A percentile compares a stretch with the other conserved stretches of the same genome.
phyloP scores from a whole-genome alignment of 2,888 invertebrate species.

The Polylopha cassiicola region DNA sequence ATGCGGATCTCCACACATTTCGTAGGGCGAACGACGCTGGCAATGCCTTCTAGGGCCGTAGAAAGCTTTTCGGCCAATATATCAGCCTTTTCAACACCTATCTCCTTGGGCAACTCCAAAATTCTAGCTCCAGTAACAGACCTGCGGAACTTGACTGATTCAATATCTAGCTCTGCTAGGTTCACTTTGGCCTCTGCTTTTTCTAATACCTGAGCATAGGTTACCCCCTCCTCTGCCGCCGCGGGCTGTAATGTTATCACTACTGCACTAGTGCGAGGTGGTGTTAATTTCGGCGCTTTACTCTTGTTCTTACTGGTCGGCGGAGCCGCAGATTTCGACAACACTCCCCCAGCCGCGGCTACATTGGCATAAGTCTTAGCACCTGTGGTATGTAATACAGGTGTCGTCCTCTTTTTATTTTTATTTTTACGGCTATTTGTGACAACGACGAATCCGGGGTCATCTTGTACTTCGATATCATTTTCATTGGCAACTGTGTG shows the following conservation, averaged over 20 bases:
- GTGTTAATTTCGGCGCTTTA: neutral
- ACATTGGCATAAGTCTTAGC: neutral
- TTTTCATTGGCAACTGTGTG: no score
- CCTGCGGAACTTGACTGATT: neutral
- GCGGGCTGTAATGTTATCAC: neutral
- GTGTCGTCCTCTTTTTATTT: no score
- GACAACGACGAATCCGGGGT: no score
- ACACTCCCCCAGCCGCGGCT: neutral
- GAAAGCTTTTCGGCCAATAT: neutral
- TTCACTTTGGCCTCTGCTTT: neutral
- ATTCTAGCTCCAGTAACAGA: neutral
- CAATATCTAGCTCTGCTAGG: neutral
- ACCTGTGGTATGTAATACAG: no score
- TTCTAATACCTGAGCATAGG: neutral
- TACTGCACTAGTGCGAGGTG: neutral
- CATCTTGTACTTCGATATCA: no score
- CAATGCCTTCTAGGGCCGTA: neutral
- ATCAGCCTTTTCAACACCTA: neutral
- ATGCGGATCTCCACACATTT: neutral
- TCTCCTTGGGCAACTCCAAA: neutral
- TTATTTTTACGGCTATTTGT: no score
- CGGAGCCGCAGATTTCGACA: neutral
- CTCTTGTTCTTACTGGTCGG: no score
- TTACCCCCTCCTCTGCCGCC: neutral
- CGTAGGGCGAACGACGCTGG: neutral